Percentiles rank a stretch among this genome's conserved stretches.
Evolutionary conservation across 2,113 vertebrate species (phyloP).

Genomic region (Tachysurus fulvidraco): DNA sequence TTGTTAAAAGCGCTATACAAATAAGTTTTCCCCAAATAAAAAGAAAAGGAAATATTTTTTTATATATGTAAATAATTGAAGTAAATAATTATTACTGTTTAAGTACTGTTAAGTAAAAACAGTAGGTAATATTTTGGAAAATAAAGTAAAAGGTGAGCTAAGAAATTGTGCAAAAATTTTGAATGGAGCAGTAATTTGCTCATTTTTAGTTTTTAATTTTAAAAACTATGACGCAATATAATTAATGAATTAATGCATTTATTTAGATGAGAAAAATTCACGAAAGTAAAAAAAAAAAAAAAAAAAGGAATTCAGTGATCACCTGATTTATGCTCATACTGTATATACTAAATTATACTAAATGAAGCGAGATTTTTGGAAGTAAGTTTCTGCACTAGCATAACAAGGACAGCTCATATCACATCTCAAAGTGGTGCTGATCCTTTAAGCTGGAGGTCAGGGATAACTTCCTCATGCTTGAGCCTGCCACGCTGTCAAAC

Average conservation of each 20-base stretch:
- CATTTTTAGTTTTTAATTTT: too few relatives aligned
- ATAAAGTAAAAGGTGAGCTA: neutral
- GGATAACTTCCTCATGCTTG: neutral
- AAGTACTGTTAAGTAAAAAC: neutral
- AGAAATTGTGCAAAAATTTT: neutral
- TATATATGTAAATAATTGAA: too few relatives aligned
- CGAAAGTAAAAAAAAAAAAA: neutral
- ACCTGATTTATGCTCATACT: neutral
- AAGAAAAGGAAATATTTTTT: neutral
- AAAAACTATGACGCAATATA: too few relatives aligned
- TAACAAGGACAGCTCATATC: slow-evolving; percentile 15
- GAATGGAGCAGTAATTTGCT: neutral
- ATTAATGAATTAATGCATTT: neutral
- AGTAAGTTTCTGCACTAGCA: neutral
- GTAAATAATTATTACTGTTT: neutral
- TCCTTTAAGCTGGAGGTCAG: slow-evolving; percentile 30
- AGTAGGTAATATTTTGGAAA: neutral
- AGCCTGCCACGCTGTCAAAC: slow-evolving; percentile 17
- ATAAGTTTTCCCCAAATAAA: neutral
- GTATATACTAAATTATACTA: neutral
- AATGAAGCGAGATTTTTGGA: neutral
- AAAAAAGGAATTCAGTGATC: neutral
- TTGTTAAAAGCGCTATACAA: too few relatives aligned
- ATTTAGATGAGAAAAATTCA: neutral
- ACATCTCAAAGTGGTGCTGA: slow-evolving; percentile 13